phyloP scores from a whole-genome alignment of 2,797 vertebrate genomes.

The Sphenopsis melanotis region DNA sequence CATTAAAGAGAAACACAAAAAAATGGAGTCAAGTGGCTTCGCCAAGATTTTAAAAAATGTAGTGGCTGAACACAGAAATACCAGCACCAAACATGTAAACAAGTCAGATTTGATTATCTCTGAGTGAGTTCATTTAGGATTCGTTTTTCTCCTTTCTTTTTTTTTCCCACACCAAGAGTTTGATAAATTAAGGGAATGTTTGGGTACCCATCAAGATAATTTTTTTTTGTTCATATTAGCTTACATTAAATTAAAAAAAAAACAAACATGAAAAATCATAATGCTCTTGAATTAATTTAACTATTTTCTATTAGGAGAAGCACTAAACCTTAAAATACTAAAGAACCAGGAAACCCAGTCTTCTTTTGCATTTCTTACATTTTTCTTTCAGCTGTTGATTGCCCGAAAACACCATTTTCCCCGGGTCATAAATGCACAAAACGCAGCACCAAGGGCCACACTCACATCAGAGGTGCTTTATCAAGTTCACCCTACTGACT shows the following conservation, averaged over 20 bases:
- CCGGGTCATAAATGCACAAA: neutral
- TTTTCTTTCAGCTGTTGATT: neutral
- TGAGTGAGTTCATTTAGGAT: conserved; percentile 58
- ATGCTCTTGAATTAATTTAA: neutral
- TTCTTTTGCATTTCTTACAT: neutral
- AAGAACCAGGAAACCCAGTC: neutral
- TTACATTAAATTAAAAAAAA: neutral
- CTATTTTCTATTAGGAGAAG: neutral
- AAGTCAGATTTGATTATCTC: conserved; percentile 65
- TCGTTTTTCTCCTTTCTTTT: neutral
- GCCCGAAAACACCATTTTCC: neutral
- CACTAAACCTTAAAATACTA: neutral
- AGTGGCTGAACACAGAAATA: conserved; percentile 60
- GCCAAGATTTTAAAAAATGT: conserved; percentile 58
- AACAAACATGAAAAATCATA: neutral
- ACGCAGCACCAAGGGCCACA: neutral
- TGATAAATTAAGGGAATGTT: neutral
- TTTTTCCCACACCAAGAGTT: neutral
- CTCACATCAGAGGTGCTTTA: neutral
- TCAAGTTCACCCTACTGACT: neutral
- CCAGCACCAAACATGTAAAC: conserved; percentile 65
- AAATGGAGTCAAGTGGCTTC: conserved; percentile 39
- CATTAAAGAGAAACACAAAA: conserved; percentile 52
- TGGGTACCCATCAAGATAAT: neutral
- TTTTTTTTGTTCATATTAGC: neutral